phyloP scores from a whole-genome alignment of 2,888 invertebrate genomes.

The Notodonta ziczac region DNA sequence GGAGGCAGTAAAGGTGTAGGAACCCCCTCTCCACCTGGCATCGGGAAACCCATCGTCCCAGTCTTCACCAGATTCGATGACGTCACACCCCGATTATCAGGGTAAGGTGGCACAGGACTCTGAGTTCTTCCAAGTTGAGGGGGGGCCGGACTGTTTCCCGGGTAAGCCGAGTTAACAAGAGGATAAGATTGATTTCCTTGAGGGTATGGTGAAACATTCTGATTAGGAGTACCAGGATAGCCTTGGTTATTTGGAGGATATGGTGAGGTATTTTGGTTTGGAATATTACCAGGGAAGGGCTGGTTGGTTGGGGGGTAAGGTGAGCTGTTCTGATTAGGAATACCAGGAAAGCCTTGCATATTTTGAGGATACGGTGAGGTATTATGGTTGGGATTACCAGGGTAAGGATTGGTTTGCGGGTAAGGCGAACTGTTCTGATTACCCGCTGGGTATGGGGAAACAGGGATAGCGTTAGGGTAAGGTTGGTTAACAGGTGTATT shows the following conservation, averaged over 20 bases:
- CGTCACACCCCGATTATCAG: slow-evolving; percentile 6
- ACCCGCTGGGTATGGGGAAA: background rate
- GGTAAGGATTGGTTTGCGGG: slow-evolving; percentile 36
- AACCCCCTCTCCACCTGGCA: slow-evolving; percentile 15
- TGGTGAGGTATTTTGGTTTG: background rate
- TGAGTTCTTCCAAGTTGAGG: slow-evolving; percentile 34
- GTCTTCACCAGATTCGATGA: slow-evolving; percentile 37
- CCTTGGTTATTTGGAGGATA: slow-evolving; percentile 2
- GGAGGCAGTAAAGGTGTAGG: slow-evolving; percentile 49
- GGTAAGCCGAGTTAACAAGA: slow-evolving; percentile 23
- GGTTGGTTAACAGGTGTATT: slow-evolving; percentile 11
- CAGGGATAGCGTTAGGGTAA: slow-evolving; percentile 5
- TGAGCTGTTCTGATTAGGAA: background rate
- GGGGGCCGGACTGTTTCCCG: slow-evolving; percentile 12
- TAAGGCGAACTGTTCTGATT: slow-evolving; percentile 13
- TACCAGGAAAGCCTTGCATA: slow-evolving; percentile 22
- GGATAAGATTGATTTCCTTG: slow-evolving; percentile 23
- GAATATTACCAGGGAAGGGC: background rate
- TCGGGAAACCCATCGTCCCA: slow-evolving; percentile 49
- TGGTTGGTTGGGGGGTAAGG: background rate
- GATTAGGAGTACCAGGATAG: slow-evolving; percentile 34
- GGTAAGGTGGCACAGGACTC: slow-evolving; percentile 23
- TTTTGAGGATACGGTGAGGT: background rate
- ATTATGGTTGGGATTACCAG: slow-evolving; percentile 11
- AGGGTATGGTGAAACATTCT: background rate